phyloP scores from a whole-genome alignment of 1,140 invertebrate species.

The Sitodiplosis mosellana region DNA sequence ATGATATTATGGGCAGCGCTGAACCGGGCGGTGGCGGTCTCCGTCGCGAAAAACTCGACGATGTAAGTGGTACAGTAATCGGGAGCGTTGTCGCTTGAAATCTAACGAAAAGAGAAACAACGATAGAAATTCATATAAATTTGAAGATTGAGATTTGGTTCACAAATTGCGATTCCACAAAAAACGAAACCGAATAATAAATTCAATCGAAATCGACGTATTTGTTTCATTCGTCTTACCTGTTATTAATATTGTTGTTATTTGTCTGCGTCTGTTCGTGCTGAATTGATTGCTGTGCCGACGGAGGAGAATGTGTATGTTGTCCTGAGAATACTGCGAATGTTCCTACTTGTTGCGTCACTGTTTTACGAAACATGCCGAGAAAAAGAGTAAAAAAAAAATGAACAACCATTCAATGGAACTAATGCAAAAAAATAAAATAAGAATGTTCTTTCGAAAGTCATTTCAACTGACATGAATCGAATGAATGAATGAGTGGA shows the following conservation, averaged over 20 bases:
- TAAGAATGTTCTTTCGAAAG: too few species aligned
- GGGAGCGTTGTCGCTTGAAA: slow-evolving; percentile 1
- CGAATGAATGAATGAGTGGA: too few species aligned
- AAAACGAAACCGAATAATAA: neutral
- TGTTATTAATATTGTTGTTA: slow-evolving; percentile 4
- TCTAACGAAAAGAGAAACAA: neutral
- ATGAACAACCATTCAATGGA: too few species aligned
- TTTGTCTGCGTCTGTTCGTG: neutral
- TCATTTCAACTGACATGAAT: too few species aligned
- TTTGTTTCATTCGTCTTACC: too few species aligned
- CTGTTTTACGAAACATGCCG: too few species aligned
- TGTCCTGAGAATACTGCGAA: slow-evolving; percentile 16
- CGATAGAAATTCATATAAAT: neutral
- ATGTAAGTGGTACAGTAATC: slow-evolving; percentile 7
- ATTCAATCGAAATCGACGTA: neutral
- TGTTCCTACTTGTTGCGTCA: too few species aligned
- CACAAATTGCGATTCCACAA: neutral
- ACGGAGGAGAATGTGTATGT: neutral
- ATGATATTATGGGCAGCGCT: neutral
- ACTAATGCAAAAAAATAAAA: too few species aligned
- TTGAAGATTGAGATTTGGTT: neutral
- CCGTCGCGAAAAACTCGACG: slow-evolving; percentile 4
- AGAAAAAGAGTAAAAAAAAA: too few species aligned
- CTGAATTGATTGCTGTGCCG: neutral
- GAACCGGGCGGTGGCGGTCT: slow-evolving; percentile 1